phyloP scores from a whole-genome alignment of 2,797 vertebrate genomes.

The Malurus leucopterus region DNA sequence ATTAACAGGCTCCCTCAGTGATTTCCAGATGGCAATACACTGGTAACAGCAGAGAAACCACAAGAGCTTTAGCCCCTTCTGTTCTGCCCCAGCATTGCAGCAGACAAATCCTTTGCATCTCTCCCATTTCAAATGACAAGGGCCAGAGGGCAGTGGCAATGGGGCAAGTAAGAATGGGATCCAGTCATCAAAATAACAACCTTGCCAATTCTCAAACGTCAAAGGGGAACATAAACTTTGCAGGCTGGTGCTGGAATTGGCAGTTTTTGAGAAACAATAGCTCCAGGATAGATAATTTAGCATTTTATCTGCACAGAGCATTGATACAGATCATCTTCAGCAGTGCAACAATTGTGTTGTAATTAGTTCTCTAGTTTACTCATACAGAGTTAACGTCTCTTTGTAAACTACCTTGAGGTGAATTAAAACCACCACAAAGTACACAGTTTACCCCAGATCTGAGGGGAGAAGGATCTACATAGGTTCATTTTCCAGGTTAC shows the following conservation, averaged over 20 bases:
- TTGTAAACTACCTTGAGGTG: neutral
- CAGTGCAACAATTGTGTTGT: neutral
- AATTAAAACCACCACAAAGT: neutral
- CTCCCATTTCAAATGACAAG: neutral
- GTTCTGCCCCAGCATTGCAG: neutral
- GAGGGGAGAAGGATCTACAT: neutral
- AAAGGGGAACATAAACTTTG: neutral
- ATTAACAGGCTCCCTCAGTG: slow-evolving; percentile 28
- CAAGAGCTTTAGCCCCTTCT: neutral
- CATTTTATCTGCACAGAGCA: neutral
- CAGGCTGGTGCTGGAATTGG: neutral
- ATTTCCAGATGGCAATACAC: slow-evolving; percentile 21
- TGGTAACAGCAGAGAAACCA: neutral
- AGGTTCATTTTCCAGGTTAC: neutral
- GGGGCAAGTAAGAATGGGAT: neutral
- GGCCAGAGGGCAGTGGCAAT: neutral
- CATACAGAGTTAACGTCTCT: neutral
- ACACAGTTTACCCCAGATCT: neutral
- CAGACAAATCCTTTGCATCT: neutral
- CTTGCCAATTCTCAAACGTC: neutral
- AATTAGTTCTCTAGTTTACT: neutral
- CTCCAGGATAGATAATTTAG: neutral
- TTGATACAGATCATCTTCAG: neutral
- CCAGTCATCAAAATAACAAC: neutral
- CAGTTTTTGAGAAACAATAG: neutral